Base-by-base conservation (phyloP, 2,888 invertebrate genomes). In the Amblyjoppa proteus region DNA sequence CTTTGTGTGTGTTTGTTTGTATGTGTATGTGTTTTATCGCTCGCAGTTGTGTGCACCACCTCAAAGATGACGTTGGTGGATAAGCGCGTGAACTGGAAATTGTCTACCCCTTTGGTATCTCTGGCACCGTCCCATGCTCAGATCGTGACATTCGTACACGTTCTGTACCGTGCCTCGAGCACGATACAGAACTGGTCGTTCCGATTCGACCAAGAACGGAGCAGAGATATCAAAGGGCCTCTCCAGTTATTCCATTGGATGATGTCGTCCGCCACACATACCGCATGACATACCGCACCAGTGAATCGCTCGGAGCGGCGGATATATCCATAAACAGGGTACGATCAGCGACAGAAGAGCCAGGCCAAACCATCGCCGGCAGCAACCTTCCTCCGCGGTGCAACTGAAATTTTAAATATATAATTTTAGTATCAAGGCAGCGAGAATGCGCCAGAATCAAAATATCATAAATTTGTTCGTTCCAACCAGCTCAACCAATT, bases 271-370 rank as follows among this genome's bases (percentile, higher is more conserved):
- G 79, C 98, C 99, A 91, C 98, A 98, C 81, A 97, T 93, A 84
- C 97, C 97, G 92, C 98, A 97, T 77, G 96, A 95, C 87, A 97
- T 95, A 75, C 98, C 98, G 91, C 97, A 97, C 95, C 96, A 96
- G 94, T 98, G 98, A 92, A 97, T 97, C 90, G 97, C 96, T 90
- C 97, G 96, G 87, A 99, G 95, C 84, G 98, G 98, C 91, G 97
- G 96, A 95, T 99, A 99, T 95, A 98, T 97, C 96, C 99, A 99
- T 91, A 99, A 95, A 94, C 99, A 99, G 89, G 99, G 99, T 92
- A 99, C 97, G 90, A 99, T 95, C 88, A 98, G 94, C 84, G 98
- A 97, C 78, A 99, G 96, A 86, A 99, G 95, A 41, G 98, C 96
- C 89, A 99, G 95, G 81, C 98, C 97, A 88, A 97, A 94, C 98